Evolutionary conservation across 2,888 invertebrate species (phyloP).

Genomic region (Oscheius onirici): DNA sequence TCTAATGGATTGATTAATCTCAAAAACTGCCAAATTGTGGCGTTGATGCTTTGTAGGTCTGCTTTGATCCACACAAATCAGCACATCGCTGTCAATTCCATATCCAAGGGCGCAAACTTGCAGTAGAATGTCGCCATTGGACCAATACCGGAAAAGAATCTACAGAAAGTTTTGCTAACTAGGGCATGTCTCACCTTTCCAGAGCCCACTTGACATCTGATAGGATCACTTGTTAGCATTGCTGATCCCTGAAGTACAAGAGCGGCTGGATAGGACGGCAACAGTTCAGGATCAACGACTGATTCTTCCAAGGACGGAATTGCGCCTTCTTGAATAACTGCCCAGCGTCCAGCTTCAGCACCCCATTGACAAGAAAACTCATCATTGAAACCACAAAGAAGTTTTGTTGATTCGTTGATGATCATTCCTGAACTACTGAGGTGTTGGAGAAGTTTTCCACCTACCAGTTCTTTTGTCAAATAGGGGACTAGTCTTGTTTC

Average conservation of each 20-base stretch:
- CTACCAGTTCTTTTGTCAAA: conserved; percentile 59
- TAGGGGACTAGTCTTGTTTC: conserved; percentile 63
- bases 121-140: conserved; percentile 64
- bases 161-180: conserved; percentile 32
- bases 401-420: conserved; percentile 59
- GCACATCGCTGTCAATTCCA: conserved; percentile 44
- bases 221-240: conserved; percentile 66
- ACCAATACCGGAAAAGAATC: conserved; percentile 69
- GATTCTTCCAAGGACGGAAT: conserved; percentile 66
- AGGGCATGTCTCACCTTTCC: conserved; percentile 56
- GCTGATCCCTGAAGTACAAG: conserved; percentile 67
- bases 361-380: conserved; percentile 70
- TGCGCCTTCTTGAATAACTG: conserved; percentile 63
- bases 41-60: conserved; percentile 35
- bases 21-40: conserved; percentile 63
- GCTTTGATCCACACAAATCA: conserved; percentile 51
- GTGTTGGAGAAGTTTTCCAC: background rate
- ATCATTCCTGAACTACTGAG: conserved; percentile 40
- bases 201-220: conserved; percentile 65
- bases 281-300: conserved; percentile 40
- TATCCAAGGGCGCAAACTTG: conserved; percentile 68
- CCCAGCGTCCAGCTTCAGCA: conserved; percentile 67
- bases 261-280: conserved; percentile 66
- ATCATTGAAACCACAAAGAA: conserved; percentile 66
- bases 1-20: conserved; percentile 54